phyloP scores from a whole-genome alignment of 2,888 invertebrate genomes.

The Mayetiola destructor region DNA sequence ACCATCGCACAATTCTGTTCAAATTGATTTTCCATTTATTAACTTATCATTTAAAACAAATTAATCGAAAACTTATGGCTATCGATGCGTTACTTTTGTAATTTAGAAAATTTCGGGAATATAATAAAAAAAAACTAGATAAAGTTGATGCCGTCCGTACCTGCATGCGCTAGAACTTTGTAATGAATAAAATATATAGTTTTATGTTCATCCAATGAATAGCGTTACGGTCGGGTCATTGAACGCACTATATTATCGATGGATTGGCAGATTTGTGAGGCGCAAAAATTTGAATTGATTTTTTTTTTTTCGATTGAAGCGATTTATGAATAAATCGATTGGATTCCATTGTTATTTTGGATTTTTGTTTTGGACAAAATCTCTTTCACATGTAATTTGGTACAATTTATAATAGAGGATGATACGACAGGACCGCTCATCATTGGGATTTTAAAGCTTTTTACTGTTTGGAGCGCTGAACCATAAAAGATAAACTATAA shows the following conservation, averaged over 20 bases:
- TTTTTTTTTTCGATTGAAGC: not conserved
- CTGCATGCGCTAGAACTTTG: constrained; percentile 13
- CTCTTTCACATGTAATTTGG: too few species aligned
- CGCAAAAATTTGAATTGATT: not conserved
- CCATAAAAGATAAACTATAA: too few species aligned
- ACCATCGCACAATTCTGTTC: not conserved
- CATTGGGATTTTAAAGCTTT: too few species aligned
- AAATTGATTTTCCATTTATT: not conserved
- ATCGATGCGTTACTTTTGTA: not conserved
- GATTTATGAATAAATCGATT: too few species aligned
- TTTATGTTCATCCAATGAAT: constrained; percentile 3
- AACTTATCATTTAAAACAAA: not conserved
- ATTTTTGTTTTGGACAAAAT: too few species aligned
- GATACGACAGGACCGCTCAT: too few species aligned
- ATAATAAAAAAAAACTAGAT: constrained; percentile 8
- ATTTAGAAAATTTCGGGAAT: constrained; percentile 9
- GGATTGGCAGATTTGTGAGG: not conserved
- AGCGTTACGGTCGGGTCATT: not conserved
- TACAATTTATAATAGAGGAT: too few species aligned
- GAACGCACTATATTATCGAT: not conserved
- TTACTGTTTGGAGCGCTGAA: too few species aligned
- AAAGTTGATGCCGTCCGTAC: constrained; percentile 13
- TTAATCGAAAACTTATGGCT: not conserved
- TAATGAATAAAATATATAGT: constrained; percentile 9
- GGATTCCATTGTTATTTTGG: too few species aligned